Evolutionary conservation across 2,797 vertebrate genomes (phyloP), one percentile per base, ranked within the genome.

Genomic region (Leptoclinus maculatus): DNA sequence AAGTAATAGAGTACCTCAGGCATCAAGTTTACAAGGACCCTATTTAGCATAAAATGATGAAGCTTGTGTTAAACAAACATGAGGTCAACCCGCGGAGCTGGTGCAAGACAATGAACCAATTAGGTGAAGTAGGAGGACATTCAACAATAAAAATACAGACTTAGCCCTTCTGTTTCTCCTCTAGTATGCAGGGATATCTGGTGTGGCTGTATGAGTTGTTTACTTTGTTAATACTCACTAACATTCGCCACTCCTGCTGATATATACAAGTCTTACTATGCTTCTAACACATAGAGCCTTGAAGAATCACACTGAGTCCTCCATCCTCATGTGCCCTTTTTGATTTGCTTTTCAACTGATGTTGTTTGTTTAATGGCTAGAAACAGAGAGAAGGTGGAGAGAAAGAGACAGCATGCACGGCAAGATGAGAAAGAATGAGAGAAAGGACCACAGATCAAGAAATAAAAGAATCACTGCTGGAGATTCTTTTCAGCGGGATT

Each of bases 121-220:
- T 72, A 69, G 57, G 39, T 27, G 38, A 59, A 68, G 68, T 39
- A 56, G 51, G 57, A 62, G 68, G 68, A 83, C 57, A 58, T 78
- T 64, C 16, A 36, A 45, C 21, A n/a, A 71, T 41, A 78, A 21
- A 68, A 75, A 57, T 69, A 47, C 7, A 65, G n/a, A 63, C 25
- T 49, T 2, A 29, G 63, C 34, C 32, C 41, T 54, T 67, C 64
- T 39, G 54, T 29, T 49, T 74, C 63, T 71, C 14, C 43, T 39
- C n/a, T 29, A 25, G 13, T 65, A 58, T 65, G 13, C 36, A 69
- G 51, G 67, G 27, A 47, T 75, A 29, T 67, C 5, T 27, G 14
- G 66, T 57, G 57, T 74, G 45, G 80, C 66, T 70, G 47, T 54
- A n/a, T 0, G 9, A 62, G 25, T 68, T 71, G 51, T 71, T 60